Evolutionary conservation across 2,888 invertebrate species (phyloP).

Genomic region (Lasius platythorax): DNA sequence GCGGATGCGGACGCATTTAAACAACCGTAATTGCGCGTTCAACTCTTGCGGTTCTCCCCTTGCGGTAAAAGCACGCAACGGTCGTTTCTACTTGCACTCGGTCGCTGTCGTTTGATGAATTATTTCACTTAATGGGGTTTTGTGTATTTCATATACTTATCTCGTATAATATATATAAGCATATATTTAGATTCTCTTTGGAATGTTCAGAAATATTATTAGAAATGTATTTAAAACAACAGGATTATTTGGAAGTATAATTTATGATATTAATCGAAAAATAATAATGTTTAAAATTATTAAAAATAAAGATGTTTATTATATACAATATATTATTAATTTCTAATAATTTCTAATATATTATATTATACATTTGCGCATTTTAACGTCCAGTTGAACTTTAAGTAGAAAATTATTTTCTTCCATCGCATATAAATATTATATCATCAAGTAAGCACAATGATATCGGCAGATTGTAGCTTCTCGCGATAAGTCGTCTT

Average conservation of each 20-base stretch:
- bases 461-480: neutral
- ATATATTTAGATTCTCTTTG: neutral
- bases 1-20: conserved; percentile 49
- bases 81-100: conserved; percentile 29
- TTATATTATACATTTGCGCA: neutral
- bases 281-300: neutral
- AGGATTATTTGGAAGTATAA: neutral
- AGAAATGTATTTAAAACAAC: neutral
- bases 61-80: conserved; percentile 3
- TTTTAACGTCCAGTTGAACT: neutral
- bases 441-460: neutral
- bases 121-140: neutral
- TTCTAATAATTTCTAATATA: too few species aligned
- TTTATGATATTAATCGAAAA: neutral
- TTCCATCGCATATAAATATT: neutral
- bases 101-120: conserved; percentile 3
- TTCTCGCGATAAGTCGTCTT: neutral
- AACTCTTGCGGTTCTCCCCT: conserved; percentile 22
- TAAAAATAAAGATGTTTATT: neutral
- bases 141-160: neutral
- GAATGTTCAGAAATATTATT: neutral
- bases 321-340: neutral
- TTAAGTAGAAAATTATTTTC: neutral
- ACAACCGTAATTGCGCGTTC: conserved; percentile 49
- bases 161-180: neutral